phyloP scores from a whole-genome alignment of 2,888 invertebrate genomes.

The Serrognathus titanus region DNA sequence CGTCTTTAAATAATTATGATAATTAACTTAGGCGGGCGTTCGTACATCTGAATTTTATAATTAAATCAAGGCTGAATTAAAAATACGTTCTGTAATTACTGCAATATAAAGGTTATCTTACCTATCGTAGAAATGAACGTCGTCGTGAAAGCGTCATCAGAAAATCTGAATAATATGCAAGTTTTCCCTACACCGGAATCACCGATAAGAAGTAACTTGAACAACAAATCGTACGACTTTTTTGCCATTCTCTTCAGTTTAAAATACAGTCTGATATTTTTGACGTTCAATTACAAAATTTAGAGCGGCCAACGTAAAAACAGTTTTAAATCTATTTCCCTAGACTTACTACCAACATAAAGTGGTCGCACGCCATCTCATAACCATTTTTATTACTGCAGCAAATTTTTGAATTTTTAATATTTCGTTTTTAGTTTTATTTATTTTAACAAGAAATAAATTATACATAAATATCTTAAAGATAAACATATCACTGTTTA shows the following conservation, averaged over 20 bases:
- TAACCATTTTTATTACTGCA: too few species aligned
- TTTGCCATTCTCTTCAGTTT: conserved; percentile 70
- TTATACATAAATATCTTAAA: too few species aligned
- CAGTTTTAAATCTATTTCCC: not conserved
- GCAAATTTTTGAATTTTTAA: too few species aligned
- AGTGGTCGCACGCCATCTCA: too few species aligned
- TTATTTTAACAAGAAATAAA: too few species aligned
- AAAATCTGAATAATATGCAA: conserved; percentile 90
- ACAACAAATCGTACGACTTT: conserved; percentile 91
- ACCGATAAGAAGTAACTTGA: conserved; percentile 88
- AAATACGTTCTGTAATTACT: conserved; percentile 5
- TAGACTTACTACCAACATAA: too few species aligned
- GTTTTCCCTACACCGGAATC: conserved; percentile 95
- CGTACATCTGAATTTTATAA: not conserved
- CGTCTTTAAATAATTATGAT: not conserved
- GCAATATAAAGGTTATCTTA: conserved; percentile 51
- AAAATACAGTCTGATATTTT: conserved; percentile 13
- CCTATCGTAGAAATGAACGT: conserved; percentile 96
- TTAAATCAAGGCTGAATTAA: conserved; percentile 2
- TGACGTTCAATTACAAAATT: conserved; percentile 23
- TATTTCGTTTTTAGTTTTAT: too few species aligned
- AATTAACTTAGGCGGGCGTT: not conserved
- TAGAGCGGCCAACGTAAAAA: conserved; percentile 8
- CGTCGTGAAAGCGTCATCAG: conserved; percentile 91
- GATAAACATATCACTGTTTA: too few species aligned